phyloP scores from a whole-genome alignment of 2,113 vertebrate species.

The Oncorhynchus keta region DNA sequence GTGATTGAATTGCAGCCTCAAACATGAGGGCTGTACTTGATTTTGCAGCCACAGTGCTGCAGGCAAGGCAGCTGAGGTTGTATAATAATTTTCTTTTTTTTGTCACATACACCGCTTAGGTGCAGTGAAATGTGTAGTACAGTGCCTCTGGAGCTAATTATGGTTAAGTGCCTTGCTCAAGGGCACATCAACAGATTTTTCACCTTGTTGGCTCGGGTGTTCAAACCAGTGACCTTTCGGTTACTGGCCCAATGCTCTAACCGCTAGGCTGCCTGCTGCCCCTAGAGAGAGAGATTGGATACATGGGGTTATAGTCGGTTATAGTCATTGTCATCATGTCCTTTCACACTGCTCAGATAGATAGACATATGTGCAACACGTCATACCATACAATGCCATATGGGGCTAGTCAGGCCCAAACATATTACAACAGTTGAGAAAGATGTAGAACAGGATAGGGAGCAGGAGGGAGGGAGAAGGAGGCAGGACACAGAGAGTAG shows the following conservation, averaged over 20 bases:
- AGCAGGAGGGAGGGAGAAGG: background rate
- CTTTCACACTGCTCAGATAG: background rate
- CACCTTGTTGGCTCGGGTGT: too few relatives aligned
- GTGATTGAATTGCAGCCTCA: too few relatives aligned
- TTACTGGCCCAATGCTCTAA: too few relatives aligned
- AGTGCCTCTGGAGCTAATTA: too few relatives aligned
- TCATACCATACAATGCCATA: background rate
- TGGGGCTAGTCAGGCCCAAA: background rate
- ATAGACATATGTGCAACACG: constrained; percentile 1
- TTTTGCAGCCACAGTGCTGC: too few relatives aligned
- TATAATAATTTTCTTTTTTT: background rate
- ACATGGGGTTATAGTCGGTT: background rate
- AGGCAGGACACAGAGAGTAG: background rate
- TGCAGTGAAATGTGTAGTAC: too few relatives aligned
- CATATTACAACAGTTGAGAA: background rate
- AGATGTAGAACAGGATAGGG: background rate
- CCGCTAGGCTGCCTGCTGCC: too few relatives aligned
- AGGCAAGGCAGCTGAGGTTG: background rate
- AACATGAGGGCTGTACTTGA: too few relatives aligned
- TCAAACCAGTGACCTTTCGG: too few relatives aligned
- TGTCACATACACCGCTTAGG: too few relatives aligned
- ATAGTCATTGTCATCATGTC: background rate
- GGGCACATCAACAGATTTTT: too few relatives aligned
- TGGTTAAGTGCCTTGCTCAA: too few relatives aligned
- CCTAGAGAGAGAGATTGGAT: background rate